Conservation (phyloP, 2,797 vertebrate genomes). For the Gadopsis bispinosus region DNA sequence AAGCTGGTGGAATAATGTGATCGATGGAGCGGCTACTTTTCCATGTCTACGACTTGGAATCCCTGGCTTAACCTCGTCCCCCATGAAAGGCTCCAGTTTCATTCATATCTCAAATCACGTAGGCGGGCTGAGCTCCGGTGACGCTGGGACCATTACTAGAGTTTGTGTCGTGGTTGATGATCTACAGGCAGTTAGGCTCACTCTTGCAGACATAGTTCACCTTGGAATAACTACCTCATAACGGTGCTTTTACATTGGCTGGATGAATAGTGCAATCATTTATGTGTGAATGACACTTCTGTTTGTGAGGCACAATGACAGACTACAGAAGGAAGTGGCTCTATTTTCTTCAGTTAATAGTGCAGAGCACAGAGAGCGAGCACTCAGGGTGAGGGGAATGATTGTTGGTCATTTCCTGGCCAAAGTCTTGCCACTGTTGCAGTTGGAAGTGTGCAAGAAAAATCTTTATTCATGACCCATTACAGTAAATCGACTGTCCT, state of each 20-base stretch:
- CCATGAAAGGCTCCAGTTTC: conserved; percentile 9
- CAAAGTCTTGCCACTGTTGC: background rate
- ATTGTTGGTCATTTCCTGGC: background rate
- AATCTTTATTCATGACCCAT: background rate
- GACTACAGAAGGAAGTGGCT: background rate
- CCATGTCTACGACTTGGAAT: background rate
- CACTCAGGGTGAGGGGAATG: background rate
- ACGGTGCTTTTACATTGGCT: background rate
- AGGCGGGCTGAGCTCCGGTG: background rate
- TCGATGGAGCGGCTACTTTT: conserved; percentile 19
- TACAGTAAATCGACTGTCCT: background rate
- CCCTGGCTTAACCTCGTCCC: background rate
- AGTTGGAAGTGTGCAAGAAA: background rate
- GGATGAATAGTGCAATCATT: background rate
- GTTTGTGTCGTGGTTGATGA: background rate
- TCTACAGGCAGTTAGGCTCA: background rate
- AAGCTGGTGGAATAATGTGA: conserved; percentile 31
- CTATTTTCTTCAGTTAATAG: background rate
- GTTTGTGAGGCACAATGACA: background rate
- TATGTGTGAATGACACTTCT: background rate
- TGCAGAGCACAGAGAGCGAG: background rate
- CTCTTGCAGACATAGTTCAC: background rate
- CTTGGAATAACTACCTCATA: background rate
- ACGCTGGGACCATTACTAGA: background rate
- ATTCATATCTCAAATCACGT: conserved; percentile 12